Evolutionary conservation across 2,797 vertebrate genomes (phyloP), one percentile per base, ranked within the genome.

Genomic region (Streptopelia turtur): DNA sequence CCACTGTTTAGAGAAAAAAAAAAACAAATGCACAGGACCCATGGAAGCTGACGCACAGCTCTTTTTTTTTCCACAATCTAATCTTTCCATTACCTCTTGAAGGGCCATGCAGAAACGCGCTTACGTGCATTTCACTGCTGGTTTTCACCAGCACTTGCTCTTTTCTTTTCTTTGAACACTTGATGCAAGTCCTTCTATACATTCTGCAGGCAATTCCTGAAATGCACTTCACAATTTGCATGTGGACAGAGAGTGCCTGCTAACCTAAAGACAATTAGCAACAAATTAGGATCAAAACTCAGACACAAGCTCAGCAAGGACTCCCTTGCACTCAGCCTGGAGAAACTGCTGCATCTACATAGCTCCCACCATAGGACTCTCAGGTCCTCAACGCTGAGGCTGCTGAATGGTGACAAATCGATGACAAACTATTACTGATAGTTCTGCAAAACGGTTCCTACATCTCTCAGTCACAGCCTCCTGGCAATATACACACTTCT

Each of bases 71-170:
- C 17, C 69, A 50, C 65, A 33, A 28, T 23, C 39, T 83, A 27
- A 39, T 92, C 30, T 78, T 80, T 83, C 71, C 56, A 18, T 88
- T 69, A 79, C 39, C n/a, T 84, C 59, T 87, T 78, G 76, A 97
- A 96, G 17, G 90, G 83, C 70, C 80, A 52, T 20, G 53, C n/a
- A 94, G 71, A 95, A 96, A 90, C 33, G 85, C 39, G 69, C 64
- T 85, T 59, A 91, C 15, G 59, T 50, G 50, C 64, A 15, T 57
- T 68, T 88, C 5, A 76, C 35, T 66, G 23, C 61, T 86, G 49
- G 10, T 87, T 93, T 94, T 96, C 74, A 92, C 60, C 43, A 45
- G 43, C 43, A 45, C 43, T 43, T 45, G 35, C 69, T 74, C 77
- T 59, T 31, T 76, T 57, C 84, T 91, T 86, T 82, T 31, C 82